These are phyloP conservation scores for Vanessa atalanta DNA, from an alignment of 1,140 invertebrate genomes.

Conservation along the genomic window DNA sequence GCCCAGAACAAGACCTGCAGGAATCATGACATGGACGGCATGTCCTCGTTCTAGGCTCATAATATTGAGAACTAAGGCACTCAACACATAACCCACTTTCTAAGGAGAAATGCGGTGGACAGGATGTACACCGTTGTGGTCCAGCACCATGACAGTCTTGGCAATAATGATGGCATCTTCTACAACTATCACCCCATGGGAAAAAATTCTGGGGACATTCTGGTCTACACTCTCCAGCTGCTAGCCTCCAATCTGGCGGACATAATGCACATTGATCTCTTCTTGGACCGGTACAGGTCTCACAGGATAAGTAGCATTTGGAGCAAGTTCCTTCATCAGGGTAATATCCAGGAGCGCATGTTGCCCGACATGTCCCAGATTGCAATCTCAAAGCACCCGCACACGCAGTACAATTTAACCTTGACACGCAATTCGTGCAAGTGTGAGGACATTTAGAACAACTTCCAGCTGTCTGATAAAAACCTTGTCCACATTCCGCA, in stretches of 20 bases:
- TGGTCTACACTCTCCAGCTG: conserved; percentile 89
- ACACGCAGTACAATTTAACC: conserved; percentile 89
- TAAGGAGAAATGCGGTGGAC: conserved; percentile 85
- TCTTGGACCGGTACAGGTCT: conserved; percentile 84
- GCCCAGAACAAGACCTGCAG: conserved; percentile 86
- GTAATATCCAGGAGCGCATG: conserved; percentile 89
- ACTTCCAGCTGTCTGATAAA: conserved; percentile 84
- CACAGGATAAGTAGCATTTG: conserved; percentile 90
- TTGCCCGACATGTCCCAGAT: conserved; percentile 88
- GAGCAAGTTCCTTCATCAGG: conserved; percentile 90
- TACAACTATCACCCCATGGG: conserved; percentile 88
- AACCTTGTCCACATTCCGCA: conserved; percentile 87
- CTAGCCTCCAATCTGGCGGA: conserved; percentile 87
- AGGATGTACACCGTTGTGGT: conserved; percentile 86
- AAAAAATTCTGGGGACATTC: conserved; percentile 92
- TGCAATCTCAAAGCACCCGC: conserved; percentile 86
- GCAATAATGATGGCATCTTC: conserved; percentile 91
- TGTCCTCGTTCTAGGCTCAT: conserved; percentile 84
- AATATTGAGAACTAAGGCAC: conserved; percentile 87
- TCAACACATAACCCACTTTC: conserved; percentile 87
- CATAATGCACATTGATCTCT: conserved; percentile 92
- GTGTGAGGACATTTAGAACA: conserved; percentile 89
- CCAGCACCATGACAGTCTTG: conserved; percentile 84
- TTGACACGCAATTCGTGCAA: conserved; percentile 87
- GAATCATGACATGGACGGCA: conserved; percentile 87